phyloP scores from a whole-genome alignment of 2,888 invertebrate genomes.

The Acanthacorydalis orientalis region DNA sequence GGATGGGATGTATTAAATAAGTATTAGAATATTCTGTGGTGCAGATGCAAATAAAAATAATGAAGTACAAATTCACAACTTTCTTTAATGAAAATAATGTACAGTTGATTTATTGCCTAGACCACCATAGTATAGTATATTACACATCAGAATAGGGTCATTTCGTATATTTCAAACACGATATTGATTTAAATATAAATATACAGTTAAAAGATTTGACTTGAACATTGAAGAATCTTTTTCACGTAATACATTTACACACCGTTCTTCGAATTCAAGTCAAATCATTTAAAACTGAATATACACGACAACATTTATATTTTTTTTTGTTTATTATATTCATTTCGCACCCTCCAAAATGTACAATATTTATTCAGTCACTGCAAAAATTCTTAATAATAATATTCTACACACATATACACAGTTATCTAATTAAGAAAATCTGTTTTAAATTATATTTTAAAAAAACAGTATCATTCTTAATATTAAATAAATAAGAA shows the following conservation, averaged over 20 bases:
- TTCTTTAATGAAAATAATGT: conserved; percentile 35
- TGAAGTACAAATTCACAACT: conserved; percentile 13
- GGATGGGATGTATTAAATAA: background rate
- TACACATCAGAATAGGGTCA: conserved; percentile 30
- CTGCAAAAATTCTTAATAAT: background rate
- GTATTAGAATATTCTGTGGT: background rate
- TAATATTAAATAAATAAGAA: background rate
- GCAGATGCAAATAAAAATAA: background rate
- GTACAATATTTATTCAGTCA: background rate
- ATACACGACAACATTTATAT: conserved; percentile 5
- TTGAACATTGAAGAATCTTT: conserved; percentile 7
- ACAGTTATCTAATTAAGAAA: conserved; percentile 8
- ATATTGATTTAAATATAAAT: conserved; percentile 3
- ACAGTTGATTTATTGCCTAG: conserved; percentile 31
- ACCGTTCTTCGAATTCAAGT: conserved; percentile 12
- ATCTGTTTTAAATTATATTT: background rate
- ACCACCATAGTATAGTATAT: conserved; percentile 25
- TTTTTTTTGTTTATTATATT: conserved; percentile 3
- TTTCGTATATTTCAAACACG: conserved; percentile 18
- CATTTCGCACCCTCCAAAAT: background rate
- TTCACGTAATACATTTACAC: conserved; percentile 2
- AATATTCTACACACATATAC: conserved; percentile 10
- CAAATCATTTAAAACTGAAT: conserved; percentile 12
- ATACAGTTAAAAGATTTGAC: conserved; percentile 4
- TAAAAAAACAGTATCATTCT: conserved; percentile 1